Evolutionary conservation across 2,113 vertebrate genomes (phyloP), one percentile per base, ranked within the genome.

Genomic region (Triplophysa tibetana): DNA sequence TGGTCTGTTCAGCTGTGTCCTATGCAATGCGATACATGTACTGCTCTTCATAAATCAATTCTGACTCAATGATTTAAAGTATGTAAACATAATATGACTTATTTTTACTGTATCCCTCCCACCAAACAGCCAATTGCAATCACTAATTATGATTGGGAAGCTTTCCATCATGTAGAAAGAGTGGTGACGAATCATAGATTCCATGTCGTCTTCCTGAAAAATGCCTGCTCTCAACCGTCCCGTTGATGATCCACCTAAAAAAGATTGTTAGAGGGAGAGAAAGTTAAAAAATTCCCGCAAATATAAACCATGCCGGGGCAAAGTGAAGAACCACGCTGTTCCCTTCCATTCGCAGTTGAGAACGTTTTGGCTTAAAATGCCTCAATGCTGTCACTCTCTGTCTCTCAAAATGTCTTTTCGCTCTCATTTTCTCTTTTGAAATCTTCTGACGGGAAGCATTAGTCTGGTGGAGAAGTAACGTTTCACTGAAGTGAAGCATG

Each of bases 111-210:
- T 1, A 6, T 6, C 50, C 11, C 0, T 70, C 86, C 86, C 84
- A 84, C 83, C 70, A 85, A 84, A 81, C 87, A 84, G 82, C 80
- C 87, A 84, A 87, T 85, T 88, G 89, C 82, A 85, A 82, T 86
- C 87, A 87, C 87, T 89, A 91, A 86, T 82, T 87, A 83, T 86
- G 78, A 88, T 84, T 84, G 89, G 88, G 86, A 90, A 91, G 89
- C 90, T 93, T 93, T 91, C 90, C 90, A 91, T 92, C 92, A 93
- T 85, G 81, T 81, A 77, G 80, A 87, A 88, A 83, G 83, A 79
- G 75, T 78, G 86, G 88, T 78, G 84, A 73, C 87, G 89, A 83
- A 83, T 88, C 84, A 78, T 86, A 80, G 86, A 86, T 87, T 89
- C 81, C 87, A 85, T 80, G 86, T 86, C 70, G 88, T 86, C 87